Evolutionary conservation across 1,140 invertebrate species (phyloP).

Genomic region (Drosophila virilis): DNA sequence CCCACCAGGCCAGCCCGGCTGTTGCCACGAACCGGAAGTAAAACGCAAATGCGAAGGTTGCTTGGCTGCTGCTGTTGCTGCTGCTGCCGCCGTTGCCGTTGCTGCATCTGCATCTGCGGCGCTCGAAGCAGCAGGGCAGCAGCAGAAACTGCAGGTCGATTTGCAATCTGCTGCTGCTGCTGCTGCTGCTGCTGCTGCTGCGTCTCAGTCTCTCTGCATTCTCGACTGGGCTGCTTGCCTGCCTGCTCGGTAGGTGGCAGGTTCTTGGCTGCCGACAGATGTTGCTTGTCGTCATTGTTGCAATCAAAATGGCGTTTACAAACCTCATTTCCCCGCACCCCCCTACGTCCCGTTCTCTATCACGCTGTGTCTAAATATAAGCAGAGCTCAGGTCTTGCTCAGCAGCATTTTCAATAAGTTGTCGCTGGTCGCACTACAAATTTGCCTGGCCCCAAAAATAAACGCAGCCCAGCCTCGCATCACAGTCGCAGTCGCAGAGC

Average conservation of each 20-base stretch:
- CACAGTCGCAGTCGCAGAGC: slow-evolving; percentile 19
- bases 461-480: slow-evolving; percentile 21
- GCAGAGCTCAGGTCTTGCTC: slow-evolving; percentile 36
- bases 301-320: slow-evolving; percentile 57
- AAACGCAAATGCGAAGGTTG: slow-evolving; percentile 61
- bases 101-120: slow-evolving; percentile 79
- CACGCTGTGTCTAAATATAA: neutral
- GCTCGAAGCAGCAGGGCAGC: slow-evolving; percentile 68
- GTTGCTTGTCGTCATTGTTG: slow-evolving; percentile 40
- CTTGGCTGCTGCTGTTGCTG: slow-evolving; percentile 37
- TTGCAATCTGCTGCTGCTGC: slow-evolving; percentile 27
- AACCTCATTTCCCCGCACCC: slow-evolving; percentile 2
- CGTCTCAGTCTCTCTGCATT: slow-evolving; percentile 33
- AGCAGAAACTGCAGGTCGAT: slow-evolving; percentile 71
- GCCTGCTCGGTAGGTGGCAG: slow-evolving; percentile 31
- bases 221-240: slow-evolving; percentile 2
- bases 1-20: neutral
- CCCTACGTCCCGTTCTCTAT: no score
- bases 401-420: slow-evolving; percentile 45
- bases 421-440: slow-evolving; percentile 35
- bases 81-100: slow-evolving; percentile 42
- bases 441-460: slow-evolving; percentile 53
- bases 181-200: slow-evolving; percentile 15
- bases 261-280: slow-evolving; percentile 48
- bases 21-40: slow-evolving; percentile 73